Evolutionary conservation across 2,888 invertebrate species (phyloP).

Genomic region (Pycnomerus fuliginosus): DNA sequence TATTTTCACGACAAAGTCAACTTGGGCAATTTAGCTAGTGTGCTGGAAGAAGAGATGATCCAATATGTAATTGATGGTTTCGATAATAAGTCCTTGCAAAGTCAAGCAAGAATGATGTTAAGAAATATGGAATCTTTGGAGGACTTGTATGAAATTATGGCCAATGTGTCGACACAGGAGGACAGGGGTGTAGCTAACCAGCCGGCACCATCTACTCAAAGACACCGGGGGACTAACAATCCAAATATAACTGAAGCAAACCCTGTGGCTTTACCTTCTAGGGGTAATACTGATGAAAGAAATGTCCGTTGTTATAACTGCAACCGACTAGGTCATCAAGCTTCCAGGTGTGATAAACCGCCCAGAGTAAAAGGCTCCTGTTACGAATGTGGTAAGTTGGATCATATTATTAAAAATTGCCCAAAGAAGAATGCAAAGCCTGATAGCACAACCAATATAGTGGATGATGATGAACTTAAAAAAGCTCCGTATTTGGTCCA

Average conservation of each 20-base stretch:
- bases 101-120: not conserved
- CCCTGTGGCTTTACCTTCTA: too few species aligned
- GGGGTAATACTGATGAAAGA: too few species aligned
- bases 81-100: not conserved
- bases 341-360: conserved; percentile 10
- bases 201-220: too few species aligned
- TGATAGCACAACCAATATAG: conserved; percentile 1
- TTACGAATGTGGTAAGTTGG: conserved; percentile 14
- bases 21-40: not conserved
- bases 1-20: not conserved
- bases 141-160: too few species aligned
- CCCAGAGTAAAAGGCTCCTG: conserved; percentile 14
- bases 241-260: too few species aligned
- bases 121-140: too few species aligned
- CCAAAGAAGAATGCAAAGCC: conserved; percentile 6
- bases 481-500: not conserved
- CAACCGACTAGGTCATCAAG: conserved; percentile 5
- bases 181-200: too few species aligned
- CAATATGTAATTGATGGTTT: not conserved
- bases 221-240: too few species aligned
- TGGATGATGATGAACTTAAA: not conserved
- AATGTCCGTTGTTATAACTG: conserved; percentile 10
- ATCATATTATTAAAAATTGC: conserved; percentile 14
- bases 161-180: too few species aligned
- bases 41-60: not conserved